Evolutionary conservation across 2,888 invertebrate genomes (phyloP).

Genomic region (Sphaerophoria taeniata): DNA sequence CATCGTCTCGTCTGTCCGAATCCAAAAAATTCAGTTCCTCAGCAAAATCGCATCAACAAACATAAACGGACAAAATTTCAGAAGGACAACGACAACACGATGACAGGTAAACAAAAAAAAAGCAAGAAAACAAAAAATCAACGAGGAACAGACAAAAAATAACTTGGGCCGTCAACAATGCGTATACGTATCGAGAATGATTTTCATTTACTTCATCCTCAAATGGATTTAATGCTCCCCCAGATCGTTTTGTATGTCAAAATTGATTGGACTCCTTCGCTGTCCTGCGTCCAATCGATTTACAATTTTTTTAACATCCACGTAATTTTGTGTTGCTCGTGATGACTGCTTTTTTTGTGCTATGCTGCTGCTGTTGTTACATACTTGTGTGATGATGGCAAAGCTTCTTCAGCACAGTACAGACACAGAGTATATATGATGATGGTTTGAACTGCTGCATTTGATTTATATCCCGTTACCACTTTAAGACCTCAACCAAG

Average conservation of each 20-base stretch:
- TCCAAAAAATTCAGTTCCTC: slow-evolving; percentile 22
- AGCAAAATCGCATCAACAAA: slow-evolving; percentile 1
- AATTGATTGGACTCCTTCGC: slow-evolving; percentile 73
- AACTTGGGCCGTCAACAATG: slow-evolving; percentile 66
- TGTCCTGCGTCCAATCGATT: slow-evolving; percentile 70
- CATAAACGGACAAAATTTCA: not conserved
- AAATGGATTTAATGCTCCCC: slow-evolving; percentile 73
- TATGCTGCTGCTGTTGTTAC: slow-evolving; percentile 1
- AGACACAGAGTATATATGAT: not conserved
- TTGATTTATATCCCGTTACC: slow-evolving; percentile 74
- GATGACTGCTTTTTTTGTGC: slow-evolving; percentile 19
- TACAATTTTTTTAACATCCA: slow-evolving; percentile 69
- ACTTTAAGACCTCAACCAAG: slow-evolving; percentile 64
- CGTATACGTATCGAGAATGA: slow-evolving; percentile 67
- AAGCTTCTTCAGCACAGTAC: slow-evolving; percentile 6
- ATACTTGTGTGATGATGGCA: too few species aligned
- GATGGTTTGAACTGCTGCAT: slow-evolving; percentile 65
- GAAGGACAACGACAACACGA: not conserved
- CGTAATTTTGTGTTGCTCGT: slow-evolving; percentile 69
- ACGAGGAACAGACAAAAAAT: slow-evolving; percentile 8
- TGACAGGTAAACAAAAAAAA: not conserved
- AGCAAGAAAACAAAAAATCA: not conserved
- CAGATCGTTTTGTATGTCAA: slow-evolving; percentile 74
- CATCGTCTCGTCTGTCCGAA: slow-evolving; percentile 22
- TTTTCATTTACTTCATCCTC: slow-evolving; percentile 73